phyloP scores from a whole-genome alignment of 2,797 vertebrate species.

The Scolopax bukidnonensis region DNA sequence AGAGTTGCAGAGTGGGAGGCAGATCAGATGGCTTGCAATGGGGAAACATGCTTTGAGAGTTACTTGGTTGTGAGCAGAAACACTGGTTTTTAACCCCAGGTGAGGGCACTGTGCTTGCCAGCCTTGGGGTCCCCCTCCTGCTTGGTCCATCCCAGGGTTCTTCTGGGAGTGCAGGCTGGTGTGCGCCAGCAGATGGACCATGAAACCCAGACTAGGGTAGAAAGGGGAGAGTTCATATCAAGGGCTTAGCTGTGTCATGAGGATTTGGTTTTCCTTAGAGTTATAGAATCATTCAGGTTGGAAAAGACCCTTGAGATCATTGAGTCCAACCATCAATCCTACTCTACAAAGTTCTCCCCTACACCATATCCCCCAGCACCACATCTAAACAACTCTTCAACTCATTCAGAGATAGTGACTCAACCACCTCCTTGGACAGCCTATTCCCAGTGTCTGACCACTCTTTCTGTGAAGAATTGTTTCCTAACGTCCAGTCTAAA shows the following conservation, averaged over 20 bases:
- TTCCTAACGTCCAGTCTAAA: no score
- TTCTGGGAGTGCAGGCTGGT: background rate
- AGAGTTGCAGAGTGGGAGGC: background rate
- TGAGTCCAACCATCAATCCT: no score
- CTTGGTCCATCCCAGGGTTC: background rate
- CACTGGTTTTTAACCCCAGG: background rate
- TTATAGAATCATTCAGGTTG: no score
- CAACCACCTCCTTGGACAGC: no score
- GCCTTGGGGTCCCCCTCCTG: accelerated
- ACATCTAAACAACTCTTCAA: no score
- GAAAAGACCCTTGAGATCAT: no score
- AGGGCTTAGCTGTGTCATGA: background rate
- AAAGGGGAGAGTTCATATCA: background rate
- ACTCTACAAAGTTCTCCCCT: no score
- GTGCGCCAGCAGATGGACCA: accelerated
- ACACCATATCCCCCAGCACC: no score
- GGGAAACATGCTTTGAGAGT: background rate
- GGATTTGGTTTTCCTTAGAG: background rate
- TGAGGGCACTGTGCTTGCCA: accelerated
- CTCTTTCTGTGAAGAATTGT: no score
- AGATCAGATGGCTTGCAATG: background rate
- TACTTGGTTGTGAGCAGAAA: background rate
- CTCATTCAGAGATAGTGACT: no score
- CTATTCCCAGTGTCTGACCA: no score
- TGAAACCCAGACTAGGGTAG: background rate